phyloP scores from a whole-genome alignment of 2,113 vertebrate species.

The Rhynchopsitta pachyrhyncha region DNA sequence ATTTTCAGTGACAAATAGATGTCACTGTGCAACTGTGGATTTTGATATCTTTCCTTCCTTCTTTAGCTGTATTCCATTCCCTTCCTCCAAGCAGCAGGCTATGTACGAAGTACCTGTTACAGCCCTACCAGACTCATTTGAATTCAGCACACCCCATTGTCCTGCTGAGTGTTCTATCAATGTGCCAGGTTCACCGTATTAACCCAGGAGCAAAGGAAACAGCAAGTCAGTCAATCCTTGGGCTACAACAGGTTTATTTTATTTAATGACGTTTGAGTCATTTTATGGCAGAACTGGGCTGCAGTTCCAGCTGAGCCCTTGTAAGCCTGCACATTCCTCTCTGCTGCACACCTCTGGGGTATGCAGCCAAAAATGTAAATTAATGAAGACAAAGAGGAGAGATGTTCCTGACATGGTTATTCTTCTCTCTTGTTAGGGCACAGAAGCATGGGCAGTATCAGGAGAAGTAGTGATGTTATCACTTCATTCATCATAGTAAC shows the following conservation, averaged over 20 bases:
- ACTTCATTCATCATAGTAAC: not conserved
- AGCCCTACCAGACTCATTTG: constrained; percentile 21
- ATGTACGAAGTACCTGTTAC: not conserved
- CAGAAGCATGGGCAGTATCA: not conserved
- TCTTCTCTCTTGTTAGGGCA: not conserved
- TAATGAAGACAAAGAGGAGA: constrained; percentile 59
- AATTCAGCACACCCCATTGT: constrained; percentile 54
- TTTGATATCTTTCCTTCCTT: not conserved
- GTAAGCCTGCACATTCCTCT: constrained; percentile 31
- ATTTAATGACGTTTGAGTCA: constrained; percentile 56
- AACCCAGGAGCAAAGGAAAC: constrained; percentile 45
- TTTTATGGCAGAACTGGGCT: constrained; percentile 42
- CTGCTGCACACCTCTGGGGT: constrained; percentile 4
- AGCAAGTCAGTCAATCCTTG: constrained; percentile 40
- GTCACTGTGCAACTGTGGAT: not conserved
- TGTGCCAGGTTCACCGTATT: constrained; percentile 36
- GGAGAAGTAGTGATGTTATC: not conserved
- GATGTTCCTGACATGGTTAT: not conserved
- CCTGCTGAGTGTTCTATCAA: constrained; percentile 57
- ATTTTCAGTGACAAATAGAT: not conserved
- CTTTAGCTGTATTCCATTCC: not conserved
- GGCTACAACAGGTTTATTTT: constrained; percentile 52
- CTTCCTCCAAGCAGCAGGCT: not conserved
- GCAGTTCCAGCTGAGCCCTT: constrained; percentile 57
- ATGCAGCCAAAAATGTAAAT: constrained; percentile 44